Conservation (phyloP, 2,888 invertebrate genomes). For the Megaustenia siamemsis region DNA sequence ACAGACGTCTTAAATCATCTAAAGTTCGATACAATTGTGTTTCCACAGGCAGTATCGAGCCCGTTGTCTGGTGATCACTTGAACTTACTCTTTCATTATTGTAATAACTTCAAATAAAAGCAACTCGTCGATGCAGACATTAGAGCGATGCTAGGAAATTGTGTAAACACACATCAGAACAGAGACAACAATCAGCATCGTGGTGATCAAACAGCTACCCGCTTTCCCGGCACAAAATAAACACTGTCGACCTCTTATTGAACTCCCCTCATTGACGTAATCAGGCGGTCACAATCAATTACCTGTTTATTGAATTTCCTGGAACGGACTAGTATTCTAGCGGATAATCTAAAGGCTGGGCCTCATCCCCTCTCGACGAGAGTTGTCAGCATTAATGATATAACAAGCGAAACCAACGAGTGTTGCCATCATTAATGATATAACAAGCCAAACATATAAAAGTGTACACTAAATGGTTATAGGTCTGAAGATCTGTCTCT, state of each 20-base stretch:
- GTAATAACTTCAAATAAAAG: too few relatives aligned
- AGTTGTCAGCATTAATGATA: constrained; percentile 5
- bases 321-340: not conserved
- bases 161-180: too few relatives aligned
- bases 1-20: constrained; percentile 39
- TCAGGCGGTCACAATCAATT: not conserved
- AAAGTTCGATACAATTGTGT: not conserved
- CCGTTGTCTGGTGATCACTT: not conserved
- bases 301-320: constrained; percentile 22
- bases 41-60: not conserved
- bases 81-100: not conserved
- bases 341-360: not conserved
- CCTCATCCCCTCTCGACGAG: not conserved
- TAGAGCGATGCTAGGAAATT: not conserved
- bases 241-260: too few relatives aligned
- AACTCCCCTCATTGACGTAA: constrained; percentile 1
- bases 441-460: too few relatives aligned
- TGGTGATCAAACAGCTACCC: not conserved
- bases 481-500: too few relatives aligned
- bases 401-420: constrained; percentile 2
- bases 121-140: not conserved
- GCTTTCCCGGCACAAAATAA: not conserved
- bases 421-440: too few relatives aligned
- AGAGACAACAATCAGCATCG: not conserved
- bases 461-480: too few relatives aligned